Evolutionary conservation across 2,888 invertebrate species (phyloP).

Genomic region (Leptodirus hochenwartii): DNA sequence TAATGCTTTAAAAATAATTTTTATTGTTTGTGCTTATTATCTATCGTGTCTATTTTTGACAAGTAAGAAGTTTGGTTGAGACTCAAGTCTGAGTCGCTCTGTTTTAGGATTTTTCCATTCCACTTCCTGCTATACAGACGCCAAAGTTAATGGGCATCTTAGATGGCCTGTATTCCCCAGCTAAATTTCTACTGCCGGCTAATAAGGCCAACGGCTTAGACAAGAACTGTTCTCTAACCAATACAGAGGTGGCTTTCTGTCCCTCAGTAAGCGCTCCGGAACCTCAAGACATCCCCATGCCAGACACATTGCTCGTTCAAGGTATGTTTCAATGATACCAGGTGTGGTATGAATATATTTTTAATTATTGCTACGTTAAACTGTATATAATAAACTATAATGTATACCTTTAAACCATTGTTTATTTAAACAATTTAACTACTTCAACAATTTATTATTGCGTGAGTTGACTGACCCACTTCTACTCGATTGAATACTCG

Average conservation of each 20-base stretch:
- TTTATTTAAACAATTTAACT: not conserved
- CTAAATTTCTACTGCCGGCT: slow-evolving; percentile 18
- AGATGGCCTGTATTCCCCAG: slow-evolving; percentile 23
- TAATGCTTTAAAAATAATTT: slow-evolving; percentile 4
- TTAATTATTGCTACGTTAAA: not conserved
- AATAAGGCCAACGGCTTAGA: slow-evolving; percentile 12
- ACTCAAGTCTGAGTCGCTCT: too few species aligned
- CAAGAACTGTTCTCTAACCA: too few species aligned
- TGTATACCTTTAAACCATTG: slow-evolving; percentile 1
- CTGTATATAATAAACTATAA: not conserved
- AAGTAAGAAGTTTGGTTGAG: too few species aligned
- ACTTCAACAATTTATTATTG: too few species aligned
- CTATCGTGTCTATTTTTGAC: too few species aligned
- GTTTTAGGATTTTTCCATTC: slow-evolving; percentile 21
- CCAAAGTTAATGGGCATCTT: slow-evolving; percentile 20
- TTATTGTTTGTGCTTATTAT: too few species aligned
- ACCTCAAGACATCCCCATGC: slow-evolving; percentile 25
- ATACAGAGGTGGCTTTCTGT: too few species aligned
- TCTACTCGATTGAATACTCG: not conserved
- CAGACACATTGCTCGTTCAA: slow-evolving; percentile 24
- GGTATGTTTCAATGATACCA: slow-evolving; percentile 13
- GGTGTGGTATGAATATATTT: slow-evolving; percentile 1
- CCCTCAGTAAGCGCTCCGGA: slow-evolving; percentile 19
- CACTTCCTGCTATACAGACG: slow-evolving; percentile 22
- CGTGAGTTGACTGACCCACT: too few species aligned